phyloP scores from a whole-genome alignment of 1,140 invertebrate species.

The Argopecten irradians region DNA sequence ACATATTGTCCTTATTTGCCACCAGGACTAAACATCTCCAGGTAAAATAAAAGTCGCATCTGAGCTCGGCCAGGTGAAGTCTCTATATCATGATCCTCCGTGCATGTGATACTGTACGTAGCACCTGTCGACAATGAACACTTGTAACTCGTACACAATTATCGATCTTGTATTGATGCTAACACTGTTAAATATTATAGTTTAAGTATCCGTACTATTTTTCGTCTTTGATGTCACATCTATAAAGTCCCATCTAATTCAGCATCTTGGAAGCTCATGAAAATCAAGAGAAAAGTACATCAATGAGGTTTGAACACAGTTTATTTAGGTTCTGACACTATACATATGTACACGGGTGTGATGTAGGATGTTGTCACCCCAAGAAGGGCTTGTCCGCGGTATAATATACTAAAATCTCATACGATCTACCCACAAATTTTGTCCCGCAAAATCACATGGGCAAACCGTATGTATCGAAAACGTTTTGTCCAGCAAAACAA shows the following conservation, averaged over 20 bases:
- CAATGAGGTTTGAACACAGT: background rate
- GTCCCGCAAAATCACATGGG: background rate
- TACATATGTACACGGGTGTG: background rate
- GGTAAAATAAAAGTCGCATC: too few species aligned
- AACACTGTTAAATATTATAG: background rate
- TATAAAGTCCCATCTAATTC: background rate
- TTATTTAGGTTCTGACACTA: background rate
- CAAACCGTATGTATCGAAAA: background rate
- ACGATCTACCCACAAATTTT: conserved; percentile 17
- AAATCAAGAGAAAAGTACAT: background rate
- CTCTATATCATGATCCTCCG: background rate
- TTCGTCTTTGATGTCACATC: background rate
- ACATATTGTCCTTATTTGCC: background rate
- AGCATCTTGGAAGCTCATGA: background rate
- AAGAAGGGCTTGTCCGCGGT: background rate
- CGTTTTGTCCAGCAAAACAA: background rate
- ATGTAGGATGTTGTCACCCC: background rate
- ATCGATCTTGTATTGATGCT: background rate
- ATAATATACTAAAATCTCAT: background rate
- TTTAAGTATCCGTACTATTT: background rate
- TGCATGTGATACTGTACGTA: background rate
- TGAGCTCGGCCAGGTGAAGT: too few species aligned
- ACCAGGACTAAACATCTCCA: background rate
- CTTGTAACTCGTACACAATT: background rate
- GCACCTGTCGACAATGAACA: background rate